These are phyloP conservation scores for Petaurus breviceps DNA, from an alignment of 2,113 vertebrate species.

Conservation along the genomic window DNA sequence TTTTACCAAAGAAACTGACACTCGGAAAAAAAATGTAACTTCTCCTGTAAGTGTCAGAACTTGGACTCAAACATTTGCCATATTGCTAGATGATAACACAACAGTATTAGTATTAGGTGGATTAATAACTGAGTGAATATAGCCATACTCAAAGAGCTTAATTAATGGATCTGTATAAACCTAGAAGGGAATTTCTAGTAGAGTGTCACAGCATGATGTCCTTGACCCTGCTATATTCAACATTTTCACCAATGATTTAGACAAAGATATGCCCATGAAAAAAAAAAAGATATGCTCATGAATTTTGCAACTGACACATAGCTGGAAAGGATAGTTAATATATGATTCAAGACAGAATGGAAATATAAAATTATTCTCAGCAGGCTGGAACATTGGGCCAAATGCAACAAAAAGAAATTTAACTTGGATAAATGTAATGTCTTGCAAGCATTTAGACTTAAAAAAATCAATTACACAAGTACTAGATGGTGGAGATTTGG, in stretches of 20 bases:
- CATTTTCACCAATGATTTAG: not conserved
- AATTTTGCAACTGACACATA: not conserved
- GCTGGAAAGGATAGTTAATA: not conserved
- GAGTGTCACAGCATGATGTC: not conserved
- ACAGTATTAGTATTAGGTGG: not conserved
- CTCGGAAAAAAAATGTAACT: not conserved
- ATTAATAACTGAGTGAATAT: not conserved
- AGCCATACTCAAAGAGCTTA: not conserved
- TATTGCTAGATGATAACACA: not conserved
- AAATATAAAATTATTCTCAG: not conserved
- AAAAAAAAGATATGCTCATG: not conserved
- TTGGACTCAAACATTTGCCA: not conserved
- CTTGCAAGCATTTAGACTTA: not conserved
- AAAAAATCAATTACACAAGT: not conserved
- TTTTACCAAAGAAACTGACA: slow-evolving; percentile 13
- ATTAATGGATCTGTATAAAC: not conserved
- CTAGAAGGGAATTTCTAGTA: not conserved
- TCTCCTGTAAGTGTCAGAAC: not conserved
- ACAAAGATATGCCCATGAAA: not conserved
- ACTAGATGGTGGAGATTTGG: not conserved
- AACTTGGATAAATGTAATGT: not conserved
- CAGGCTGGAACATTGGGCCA: not conserved
- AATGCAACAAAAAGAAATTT: not conserved
- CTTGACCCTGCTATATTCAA: not conserved
- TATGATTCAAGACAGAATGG: not conserved